Evolutionary conservation across 2,888 invertebrate species (phyloP).

Genomic region (Liodrosophila aerea): DNA sequence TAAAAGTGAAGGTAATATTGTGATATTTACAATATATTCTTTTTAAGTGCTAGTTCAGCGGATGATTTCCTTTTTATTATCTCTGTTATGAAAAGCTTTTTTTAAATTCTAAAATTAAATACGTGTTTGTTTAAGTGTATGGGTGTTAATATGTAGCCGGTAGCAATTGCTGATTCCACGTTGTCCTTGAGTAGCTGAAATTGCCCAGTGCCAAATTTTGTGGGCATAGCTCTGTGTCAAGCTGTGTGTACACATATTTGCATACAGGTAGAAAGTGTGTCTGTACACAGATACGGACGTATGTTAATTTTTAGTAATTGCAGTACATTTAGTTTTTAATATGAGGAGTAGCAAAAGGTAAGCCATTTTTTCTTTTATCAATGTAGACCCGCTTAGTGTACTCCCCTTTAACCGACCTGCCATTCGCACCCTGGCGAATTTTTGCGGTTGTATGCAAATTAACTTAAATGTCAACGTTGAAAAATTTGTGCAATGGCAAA

Average conservation of each 20-base stretch:
- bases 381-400: background rate
- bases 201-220: too few relatives aligned
- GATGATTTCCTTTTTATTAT: too few relatives aligned
- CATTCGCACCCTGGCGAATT: constrained; percentile 31
- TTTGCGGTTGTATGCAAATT: constrained; percentile 74
- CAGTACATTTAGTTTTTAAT: constrained; percentile 59
- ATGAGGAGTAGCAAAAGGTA: constrained; percentile 20
- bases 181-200: too few relatives aligned
- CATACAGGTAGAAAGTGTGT: constrained; percentile 18
- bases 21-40: too few relatives aligned
- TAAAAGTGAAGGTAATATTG: too few relatives aligned
- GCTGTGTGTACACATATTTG: constrained; percentile 14
- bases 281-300: constrained; percentile 20
- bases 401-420: background rate
- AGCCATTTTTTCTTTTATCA: constrained; percentile 12
- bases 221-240: too few relatives aligned
- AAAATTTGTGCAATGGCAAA: constrained; percentile 44
- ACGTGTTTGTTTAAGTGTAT: too few relatives aligned
- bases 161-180: too few relatives aligned
- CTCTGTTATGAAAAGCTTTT: too few relatives aligned
- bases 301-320: constrained; percentile 69
- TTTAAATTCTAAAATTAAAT: too few relatives aligned
- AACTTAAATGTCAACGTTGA: constrained; percentile 71
- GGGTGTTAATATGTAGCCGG: too few relatives aligned
- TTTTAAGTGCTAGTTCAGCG: too few relatives aligned